These are phyloP conservation scores for Erythrocercus mccallii DNA, from an alignment of 2,113 vertebrate species.

Conservation along the genomic window DNA sequence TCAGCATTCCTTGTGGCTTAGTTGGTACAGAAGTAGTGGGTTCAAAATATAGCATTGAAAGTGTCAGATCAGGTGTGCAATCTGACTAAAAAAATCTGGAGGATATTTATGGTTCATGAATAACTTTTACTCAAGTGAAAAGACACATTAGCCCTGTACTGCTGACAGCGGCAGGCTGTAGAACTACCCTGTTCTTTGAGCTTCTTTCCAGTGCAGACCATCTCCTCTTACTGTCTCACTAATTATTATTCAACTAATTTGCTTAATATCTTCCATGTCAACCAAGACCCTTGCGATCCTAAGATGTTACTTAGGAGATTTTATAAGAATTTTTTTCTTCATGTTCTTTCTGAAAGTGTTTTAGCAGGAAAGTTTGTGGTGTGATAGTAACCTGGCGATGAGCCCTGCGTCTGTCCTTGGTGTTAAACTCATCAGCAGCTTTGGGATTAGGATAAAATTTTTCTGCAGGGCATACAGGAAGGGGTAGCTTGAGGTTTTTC, in stretches of 20 bases:
- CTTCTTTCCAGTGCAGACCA: neutral
- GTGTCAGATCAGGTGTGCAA: neutral
- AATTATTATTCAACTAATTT: neutral
- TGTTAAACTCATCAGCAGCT: neutral
- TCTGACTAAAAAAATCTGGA: neutral
- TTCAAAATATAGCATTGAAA: neutral
- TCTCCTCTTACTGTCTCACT: neutral
- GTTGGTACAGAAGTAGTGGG: neutral
- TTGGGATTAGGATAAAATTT: neutral
- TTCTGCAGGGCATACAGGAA: neutral
- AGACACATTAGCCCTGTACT: neutral
- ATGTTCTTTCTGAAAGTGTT: neutral
- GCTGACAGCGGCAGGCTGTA: neutral
- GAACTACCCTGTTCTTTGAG: neutral
- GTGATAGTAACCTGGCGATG: neutral
- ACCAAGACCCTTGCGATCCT: neutral
- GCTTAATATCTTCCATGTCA: neutral
- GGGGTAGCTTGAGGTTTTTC: neutral
- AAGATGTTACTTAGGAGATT: neutral
- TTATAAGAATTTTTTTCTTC: neutral
- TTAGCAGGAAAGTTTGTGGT: neutral
- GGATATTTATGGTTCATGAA: neutral
- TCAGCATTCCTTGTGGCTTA: neutral
- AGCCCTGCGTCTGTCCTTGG: neutral
- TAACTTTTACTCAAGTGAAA: neutral